Percentiles rank a stretch among this genome's conserved stretches.
Conservation (phyloP, 1,140 invertebrate genomes). For the Drosophila eugracilis region DNA sequence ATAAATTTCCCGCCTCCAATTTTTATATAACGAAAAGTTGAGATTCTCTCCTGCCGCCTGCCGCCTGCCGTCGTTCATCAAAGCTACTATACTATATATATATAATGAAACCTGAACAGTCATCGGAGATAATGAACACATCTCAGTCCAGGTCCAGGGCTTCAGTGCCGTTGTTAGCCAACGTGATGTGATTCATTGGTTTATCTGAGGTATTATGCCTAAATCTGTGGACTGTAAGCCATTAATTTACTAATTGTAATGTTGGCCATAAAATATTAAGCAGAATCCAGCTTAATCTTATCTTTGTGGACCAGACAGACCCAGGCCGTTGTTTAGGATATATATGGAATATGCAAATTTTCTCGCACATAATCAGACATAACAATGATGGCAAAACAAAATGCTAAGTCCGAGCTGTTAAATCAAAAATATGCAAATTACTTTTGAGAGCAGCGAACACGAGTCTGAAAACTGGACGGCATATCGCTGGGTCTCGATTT, state of each 20-base stretch:
- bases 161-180: conserved; percentile 40
- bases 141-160: conserved; percentile 20
- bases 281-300: conserved; percentile 44
- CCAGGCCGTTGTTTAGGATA: conserved; percentile 51
- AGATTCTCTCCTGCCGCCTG: conserved; percentile 19
- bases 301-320: conserved; percentile 47
- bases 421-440: conserved; percentile 83
- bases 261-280: conserved; percentile 53
- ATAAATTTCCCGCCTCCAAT: conserved; percentile 41
- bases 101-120: conserved; percentile 64
- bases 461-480: conserved; percentile 36
- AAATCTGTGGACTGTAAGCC: conserved; percentile 44
- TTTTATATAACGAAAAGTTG: conserved; percentile 30
- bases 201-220: conserved; percentile 51
- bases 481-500: conserved; percentile 44
- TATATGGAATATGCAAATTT: conserved; percentile 72
- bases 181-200: conserved; percentile 58
- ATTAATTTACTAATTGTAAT: conserved; percentile 66
- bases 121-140: conserved; percentile 73
- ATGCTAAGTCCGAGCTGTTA: conserved; percentile 71
- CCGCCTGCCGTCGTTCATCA: conserved; percentile 21
- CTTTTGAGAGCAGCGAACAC: conserved; percentile 46
- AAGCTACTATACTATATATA: conserved; percentile 37
- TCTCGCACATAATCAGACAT: conserved; percentile 69
- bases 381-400: conserved; percentile 60